A percentile compares a stretch with the other conserved stretches of the same genome.
Conservation (phyloP, 2,113 vertebrate genomes). For the Rhea americana region DNA sequence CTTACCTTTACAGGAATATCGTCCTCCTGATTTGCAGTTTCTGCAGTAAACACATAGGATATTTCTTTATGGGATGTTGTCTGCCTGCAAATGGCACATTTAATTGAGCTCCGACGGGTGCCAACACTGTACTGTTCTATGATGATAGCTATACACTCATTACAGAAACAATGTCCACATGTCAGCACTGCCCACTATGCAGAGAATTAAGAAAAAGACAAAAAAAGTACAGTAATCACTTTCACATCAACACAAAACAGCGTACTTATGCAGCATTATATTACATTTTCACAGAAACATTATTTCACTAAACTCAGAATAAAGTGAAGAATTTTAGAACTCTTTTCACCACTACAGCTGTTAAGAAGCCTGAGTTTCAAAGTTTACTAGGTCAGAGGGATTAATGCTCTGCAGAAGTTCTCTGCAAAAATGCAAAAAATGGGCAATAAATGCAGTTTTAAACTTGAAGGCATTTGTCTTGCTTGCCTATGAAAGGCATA, state of each 20-base stretch:
- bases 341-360: neutral
- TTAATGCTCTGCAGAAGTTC: neutral
- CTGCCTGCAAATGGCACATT: conserved; percentile 96
- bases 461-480: neutral
- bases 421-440: neutral
- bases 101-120: conserved; percentile 88
- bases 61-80: conserved; percentile 94
- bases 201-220: conserved; percentile 9
- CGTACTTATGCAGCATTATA: neutral
- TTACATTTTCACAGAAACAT: neutral
- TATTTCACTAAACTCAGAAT: neutral
- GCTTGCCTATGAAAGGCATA: too few relatives aligned
- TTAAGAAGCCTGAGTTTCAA: neutral
- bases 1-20: conserved; percentile 93
- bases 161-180: conserved; percentile 97
- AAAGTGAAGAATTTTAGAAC: neutral
- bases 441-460: neutral
- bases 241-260: neutral
- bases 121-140: conserved; percentile 96
- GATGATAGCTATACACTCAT: conserved; percentile 94
- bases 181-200: conserved; percentile 95
- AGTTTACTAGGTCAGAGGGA: neutral
- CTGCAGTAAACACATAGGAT: conserved; percentile 95
- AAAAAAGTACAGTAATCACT: neutral
- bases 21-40: conserved; percentile 85